phyloP scores from a whole-genome alignment of 2,113 vertebrate species.

The Vidua macroura region DNA sequence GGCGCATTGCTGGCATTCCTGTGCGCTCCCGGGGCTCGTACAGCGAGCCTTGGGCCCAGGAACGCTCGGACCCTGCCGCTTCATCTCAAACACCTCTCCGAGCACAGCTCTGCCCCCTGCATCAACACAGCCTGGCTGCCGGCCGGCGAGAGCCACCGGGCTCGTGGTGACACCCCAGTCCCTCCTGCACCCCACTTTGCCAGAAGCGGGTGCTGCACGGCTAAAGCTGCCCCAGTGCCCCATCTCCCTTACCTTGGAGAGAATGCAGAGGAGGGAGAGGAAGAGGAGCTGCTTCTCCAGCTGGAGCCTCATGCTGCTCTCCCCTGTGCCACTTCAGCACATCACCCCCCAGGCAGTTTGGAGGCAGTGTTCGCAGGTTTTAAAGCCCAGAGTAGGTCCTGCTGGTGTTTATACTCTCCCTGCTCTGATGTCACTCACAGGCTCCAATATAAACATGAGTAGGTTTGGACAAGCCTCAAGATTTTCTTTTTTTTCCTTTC shows the following conservation, averaged over 20 bases:
- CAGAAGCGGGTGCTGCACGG: neutral
- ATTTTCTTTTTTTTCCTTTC: neutral
- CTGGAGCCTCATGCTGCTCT: slow-evolving; percentile 61
- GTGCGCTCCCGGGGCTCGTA: neutral
- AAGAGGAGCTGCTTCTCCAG: slow-evolving; percentile 57
- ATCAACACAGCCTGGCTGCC: neutral
- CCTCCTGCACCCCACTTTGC: neutral
- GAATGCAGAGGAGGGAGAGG: slow-evolving; percentile 58
- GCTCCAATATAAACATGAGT: slow-evolving; percentile 74
- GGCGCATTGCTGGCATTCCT: neutral
- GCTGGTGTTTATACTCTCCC: slow-evolving; percentile 72
- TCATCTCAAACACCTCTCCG: neutral
- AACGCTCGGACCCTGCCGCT: neutral
- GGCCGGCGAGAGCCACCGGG: neutral
- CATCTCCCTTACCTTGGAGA: slow-evolving; percentile 70
- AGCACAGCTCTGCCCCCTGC: neutral
- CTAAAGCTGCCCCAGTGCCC: neutral
- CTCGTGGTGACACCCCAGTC: neutral
- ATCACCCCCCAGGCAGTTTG: slow-evolving; percentile 46
- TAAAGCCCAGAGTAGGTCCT: slow-evolving; percentile 44
- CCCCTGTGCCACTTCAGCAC: slow-evolving; percentile 29
- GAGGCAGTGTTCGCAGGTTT: slow-evolving; percentile 57
- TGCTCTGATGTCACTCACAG: slow-evolving; percentile 72
- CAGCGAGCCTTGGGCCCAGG: neutral
- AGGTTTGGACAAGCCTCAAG: slow-evolving; percentile 69